Conservation (phyloP, 2,113 vertebrate species). For the Sturnus vulgaris region DNA sequence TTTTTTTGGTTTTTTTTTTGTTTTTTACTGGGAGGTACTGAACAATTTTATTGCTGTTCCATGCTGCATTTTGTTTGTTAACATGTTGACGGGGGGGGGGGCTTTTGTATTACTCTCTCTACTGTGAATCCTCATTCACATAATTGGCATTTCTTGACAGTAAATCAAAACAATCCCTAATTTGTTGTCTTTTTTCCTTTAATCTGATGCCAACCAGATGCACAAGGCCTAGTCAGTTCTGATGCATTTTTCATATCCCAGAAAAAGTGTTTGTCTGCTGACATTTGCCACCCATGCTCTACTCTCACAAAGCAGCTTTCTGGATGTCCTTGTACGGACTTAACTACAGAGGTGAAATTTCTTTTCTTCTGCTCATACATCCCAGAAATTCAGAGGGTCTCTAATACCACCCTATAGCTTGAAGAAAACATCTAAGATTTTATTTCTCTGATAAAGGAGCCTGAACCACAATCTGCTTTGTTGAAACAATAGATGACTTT, state of each 20-base stretch:
- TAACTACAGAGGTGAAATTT: neutral
- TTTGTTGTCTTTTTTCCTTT: neutral
- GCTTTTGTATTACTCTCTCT: neutral
- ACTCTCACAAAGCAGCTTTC: neutral
- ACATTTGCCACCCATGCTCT: neutral
- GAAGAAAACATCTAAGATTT: neutral
- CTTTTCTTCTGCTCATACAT: neutral
- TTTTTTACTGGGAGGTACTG: neutral
- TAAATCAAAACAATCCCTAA: neutral
- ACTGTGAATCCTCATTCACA: neutral
- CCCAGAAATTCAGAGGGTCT: neutral
- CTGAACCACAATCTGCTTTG: neutral
- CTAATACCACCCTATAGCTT: neutral
- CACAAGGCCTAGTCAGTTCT: neutral
- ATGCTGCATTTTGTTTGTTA: neutral
- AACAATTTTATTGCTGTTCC: neutral
- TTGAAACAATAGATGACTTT: neutral
- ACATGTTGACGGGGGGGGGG: neutral
- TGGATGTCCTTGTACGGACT: neutral
- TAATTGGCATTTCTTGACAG: neutral
- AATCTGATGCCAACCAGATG: neutral
- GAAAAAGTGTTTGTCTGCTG: neutral
- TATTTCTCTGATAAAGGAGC: neutral
- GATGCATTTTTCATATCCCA: neutral
- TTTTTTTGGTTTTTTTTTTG: neutral